Evolutionary conservation across 2,113 vertebrate species (phyloP).

Genomic region (Benitochromis conjunctus): DNA sequence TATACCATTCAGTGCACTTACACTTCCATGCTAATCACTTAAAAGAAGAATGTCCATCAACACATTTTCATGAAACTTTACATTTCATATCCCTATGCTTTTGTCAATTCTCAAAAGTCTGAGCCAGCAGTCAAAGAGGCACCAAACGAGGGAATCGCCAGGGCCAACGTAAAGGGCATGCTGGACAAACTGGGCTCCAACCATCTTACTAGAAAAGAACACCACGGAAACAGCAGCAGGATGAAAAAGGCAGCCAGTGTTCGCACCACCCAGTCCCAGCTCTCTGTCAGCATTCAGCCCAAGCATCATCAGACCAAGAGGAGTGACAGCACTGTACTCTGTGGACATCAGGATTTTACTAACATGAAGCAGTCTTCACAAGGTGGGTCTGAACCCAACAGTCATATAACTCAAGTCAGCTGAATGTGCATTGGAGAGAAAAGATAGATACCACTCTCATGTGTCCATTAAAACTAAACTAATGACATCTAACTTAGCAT

Average conservation of each 20-base stretch:
- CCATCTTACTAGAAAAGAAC: slow-evolving; percentile 62
- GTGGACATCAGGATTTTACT: not conserved
- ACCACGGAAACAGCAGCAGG: not conserved
- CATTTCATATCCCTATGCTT: not conserved
- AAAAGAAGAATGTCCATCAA: not conserved
- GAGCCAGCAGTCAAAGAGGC: slow-evolving; percentile 58
- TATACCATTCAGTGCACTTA: not conserved
- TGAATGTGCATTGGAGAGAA: not conserved
- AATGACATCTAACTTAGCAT: not conserved
- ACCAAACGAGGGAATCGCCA: slow-evolving; percentile 72
- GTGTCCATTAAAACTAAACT: not conserved
- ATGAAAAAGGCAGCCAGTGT: not conserved
- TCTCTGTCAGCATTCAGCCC: not conserved
- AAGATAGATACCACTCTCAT: not conserved
- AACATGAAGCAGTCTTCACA: not conserved
- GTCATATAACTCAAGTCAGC: not conserved
- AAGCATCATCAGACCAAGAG: slow-evolving; percentile 46
- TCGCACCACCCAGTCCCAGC: not conserved
- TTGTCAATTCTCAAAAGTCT: slow-evolving; percentile 61
- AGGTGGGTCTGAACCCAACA: slow-evolving; percentile 5
- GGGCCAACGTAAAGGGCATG: slow-evolving; percentile 75
- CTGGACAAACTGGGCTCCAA: slow-evolving; percentile 61
- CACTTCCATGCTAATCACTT: not conserved
- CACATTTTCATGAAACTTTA: not conserved
- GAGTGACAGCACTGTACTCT: not conserved